These are phyloP conservation scores for Malaclemys terrapin DNA, from an alignment of 2,113 vertebrate species.

Conservation along the genomic window DNA sequence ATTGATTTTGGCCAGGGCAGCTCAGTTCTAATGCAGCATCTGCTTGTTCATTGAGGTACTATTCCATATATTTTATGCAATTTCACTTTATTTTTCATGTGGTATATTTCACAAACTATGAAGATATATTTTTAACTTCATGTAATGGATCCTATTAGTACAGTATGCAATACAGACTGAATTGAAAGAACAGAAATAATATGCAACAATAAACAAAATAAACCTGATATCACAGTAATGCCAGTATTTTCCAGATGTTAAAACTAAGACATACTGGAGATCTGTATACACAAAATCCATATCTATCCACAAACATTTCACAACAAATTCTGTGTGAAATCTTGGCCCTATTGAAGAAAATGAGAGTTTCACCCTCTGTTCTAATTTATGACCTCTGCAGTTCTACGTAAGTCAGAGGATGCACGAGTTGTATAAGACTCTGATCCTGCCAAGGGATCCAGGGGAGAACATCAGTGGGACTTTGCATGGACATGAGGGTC, in stretches of 20 bases:
- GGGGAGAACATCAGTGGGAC: background rate
- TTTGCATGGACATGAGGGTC: background rate
- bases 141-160: background rate
- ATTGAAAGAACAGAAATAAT: background rate
- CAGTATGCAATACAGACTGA: background rate
- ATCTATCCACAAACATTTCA: background rate
- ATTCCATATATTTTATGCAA: slow-evolving; percentile 9
- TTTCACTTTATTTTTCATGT: background rate
- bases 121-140: slow-evolving; percentile 39
- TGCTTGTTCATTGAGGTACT: background rate
- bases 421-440: rapidly evolving
- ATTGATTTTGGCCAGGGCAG: slow-evolving; percentile 50
- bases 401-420: background rate
- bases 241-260: background rate
- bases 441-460: background rate
- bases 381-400: background rate
- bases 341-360: background rate
- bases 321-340: background rate
- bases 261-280: background rate
- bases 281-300: background rate
- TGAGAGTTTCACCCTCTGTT: background rate
- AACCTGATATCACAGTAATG: background rate
- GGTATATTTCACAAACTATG: slow-evolving; percentile 21
- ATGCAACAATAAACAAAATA: background rate
- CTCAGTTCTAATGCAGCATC: slow-evolving; percentile 26